These are phyloP conservation scores for Anodontia alba DNA, from an alignment of 2,888 invertebrate species.

Conservation along the genomic window DNA sequence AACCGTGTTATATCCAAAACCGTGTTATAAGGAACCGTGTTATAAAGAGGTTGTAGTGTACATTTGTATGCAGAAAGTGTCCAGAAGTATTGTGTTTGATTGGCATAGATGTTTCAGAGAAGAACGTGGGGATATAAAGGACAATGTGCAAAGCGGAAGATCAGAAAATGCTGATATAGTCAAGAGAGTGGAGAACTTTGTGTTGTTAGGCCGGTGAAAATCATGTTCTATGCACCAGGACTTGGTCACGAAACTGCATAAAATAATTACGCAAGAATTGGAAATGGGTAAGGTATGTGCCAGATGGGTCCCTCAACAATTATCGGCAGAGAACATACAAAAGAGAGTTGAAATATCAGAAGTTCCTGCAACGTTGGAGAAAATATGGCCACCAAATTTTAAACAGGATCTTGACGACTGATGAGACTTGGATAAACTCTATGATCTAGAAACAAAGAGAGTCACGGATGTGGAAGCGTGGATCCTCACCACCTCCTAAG, in stretches of 20 bases:
- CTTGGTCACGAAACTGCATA: not conserved
- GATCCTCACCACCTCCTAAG: not conserved
- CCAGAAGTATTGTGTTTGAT: not conserved
- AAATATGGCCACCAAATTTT: not conserved
- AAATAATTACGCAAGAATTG: not conserved
- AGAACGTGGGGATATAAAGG: not conserved
- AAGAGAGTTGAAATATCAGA: not conserved
- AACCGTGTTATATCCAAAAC: no score
- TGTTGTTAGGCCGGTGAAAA: not conserved
- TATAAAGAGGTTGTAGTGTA: no score
- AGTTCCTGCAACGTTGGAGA: not conserved
- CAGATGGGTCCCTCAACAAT: not conserved
- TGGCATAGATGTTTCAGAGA: not conserved
- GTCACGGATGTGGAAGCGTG: not conserved
- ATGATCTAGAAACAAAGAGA: no score
- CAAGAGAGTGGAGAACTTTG: not conserved
- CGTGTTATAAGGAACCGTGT: no score
- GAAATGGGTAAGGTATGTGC: not conserved
- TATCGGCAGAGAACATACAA: not conserved
- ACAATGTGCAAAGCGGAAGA: not conserved
- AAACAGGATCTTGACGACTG: not conserved
- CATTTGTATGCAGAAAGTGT: not conserved
- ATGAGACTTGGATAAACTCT: not conserved
- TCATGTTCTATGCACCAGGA: not conserved
- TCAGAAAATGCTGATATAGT: not conserved